These are phyloP conservation scores for Tenualosa thibaudeaui DNA, from an alignment of 2,797 vertebrate genomes.

Conservation along the genomic window DNA sequence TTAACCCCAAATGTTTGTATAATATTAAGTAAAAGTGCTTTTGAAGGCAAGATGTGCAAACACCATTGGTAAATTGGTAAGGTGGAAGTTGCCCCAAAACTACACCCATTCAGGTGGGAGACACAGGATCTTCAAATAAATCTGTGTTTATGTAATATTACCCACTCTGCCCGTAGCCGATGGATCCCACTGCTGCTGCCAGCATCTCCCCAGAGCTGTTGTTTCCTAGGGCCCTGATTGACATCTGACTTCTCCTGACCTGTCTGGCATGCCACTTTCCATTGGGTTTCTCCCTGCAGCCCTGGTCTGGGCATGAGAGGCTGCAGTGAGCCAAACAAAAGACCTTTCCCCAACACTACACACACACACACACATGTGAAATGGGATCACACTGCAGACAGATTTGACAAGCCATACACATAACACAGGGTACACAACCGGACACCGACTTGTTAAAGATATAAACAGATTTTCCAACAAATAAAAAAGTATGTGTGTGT, in stretches of 20 bases:
- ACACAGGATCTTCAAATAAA: slow-evolving; percentile 10
- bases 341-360: background rate
- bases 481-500: background rate
- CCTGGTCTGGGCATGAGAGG: background rate
- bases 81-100: background rate
- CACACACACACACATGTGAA: background rate
- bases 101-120: background rate
- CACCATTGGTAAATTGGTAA: background rate
- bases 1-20: background rate
- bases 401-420: background rate
- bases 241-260: slow-evolving; percentile 39
- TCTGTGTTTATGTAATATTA: slow-evolving; percentile 41
- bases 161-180: slow-evolving; percentile 32
- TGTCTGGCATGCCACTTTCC: slow-evolving; percentile 41
- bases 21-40: background rate
- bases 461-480: slow-evolving; percentile 17
- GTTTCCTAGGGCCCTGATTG: slow-evolving; percentile 40
- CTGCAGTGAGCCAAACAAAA: background rate
- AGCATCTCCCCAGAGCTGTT: slow-evolving; percentile 36
- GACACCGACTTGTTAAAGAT: background rate
- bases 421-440: background rate
- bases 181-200: slow-evolving; percentile 35
- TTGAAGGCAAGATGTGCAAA: background rate
- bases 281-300: slow-evolving; percentile 21
- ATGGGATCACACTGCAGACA: background rate